These are phyloP conservation scores for Nannoperca obscura DNA, from an alignment of 2,797 vertebrate genomes.

Conservation along the genomic window DNA sequence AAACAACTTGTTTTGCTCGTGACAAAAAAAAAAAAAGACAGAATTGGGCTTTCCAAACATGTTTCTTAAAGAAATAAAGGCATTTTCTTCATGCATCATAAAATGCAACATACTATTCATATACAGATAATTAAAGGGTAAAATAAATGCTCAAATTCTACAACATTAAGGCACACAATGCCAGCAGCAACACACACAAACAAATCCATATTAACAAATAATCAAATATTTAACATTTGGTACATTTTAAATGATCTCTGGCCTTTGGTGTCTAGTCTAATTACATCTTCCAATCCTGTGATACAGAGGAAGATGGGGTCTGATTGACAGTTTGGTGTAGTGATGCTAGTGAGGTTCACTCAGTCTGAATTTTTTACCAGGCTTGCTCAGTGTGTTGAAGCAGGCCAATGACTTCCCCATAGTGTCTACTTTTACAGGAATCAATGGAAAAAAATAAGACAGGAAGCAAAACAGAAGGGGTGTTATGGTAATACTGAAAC, in stretches of 20 bases:
- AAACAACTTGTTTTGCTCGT: neutral
- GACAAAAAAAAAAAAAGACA: neutral
- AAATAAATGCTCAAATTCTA: neutral
- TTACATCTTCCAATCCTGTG: neutral
- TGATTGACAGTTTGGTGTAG: neutral
- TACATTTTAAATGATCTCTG: neutral
- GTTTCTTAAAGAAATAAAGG: neutral
- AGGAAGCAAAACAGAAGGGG: neutral
- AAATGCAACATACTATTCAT: neutral
- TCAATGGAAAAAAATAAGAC: slow-evolving; percentile 13
- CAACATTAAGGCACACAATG: neutral
- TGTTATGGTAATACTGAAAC: slow-evolving; percentile 4
- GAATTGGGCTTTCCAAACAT: neutral
- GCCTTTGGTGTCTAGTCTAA: neutral
- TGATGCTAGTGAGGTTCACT: neutral
- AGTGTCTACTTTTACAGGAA: neutral
- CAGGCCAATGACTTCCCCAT: no score
- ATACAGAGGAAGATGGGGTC: neutral
- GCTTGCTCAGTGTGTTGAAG: slow-evolving; percentile 12
- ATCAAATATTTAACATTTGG: neutral
- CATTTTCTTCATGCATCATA: neutral
- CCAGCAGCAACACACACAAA: neutral
- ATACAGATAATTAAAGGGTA: neutral
- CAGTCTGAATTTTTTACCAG: neutral
- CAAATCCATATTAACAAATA: neutral